Evolutionary conservation across 1,140 invertebrate species (phyloP), one percentile per base, ranked within the genome.

Genomic region (Pseudomyrmex sp.): DNA sequence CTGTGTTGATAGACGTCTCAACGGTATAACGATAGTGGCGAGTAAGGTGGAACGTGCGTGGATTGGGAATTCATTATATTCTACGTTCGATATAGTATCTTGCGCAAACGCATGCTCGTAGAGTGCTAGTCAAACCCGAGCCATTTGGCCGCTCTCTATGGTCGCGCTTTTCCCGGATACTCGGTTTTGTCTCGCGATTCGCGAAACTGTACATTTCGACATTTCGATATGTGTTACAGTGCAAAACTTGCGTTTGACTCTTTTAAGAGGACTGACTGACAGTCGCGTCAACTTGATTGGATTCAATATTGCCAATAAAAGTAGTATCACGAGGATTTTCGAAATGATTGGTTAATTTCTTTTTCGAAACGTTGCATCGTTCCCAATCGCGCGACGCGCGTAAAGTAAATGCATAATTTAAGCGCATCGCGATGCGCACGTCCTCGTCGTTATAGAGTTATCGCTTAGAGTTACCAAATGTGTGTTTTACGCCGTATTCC

Each of bases 61-160:
- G 23, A 65, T 85, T 82, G 52, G 63, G 68, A 58, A 44, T 10
- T 58, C 50, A 18, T 54, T 82, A 13, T 13, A 13, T 35, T 35
- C 48, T 69, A 26, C 1, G 2, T 73, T 44, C n/a, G 18, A 15
- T 4, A 10, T 15, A 48, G 69, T 75, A 87, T 88, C 66, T 44
- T 61, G 77, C 15, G 63, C 20, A 82, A 72, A 80, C 44, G 62
- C 85, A 77, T 87, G 76, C 83, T 91, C 90, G 86, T 66, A 7
- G 87, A 82, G 89, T 90, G 88, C 88, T 68, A 76, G 88, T 91
- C 91, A 88, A 90, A 66, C 46, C 76, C 90, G 91, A 93, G 93
- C 93, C 92, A 90, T 88, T 85, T 90, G 92, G 89, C 91, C 90
- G 89, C 90, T 89, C 84, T 85, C 83, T 61, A 80, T 84, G 88